Evolutionary conservation across 2,113 vertebrate species (phyloP), one percentile per base, ranked within the genome.

Genomic region (Colaptes auratus): DNA sequence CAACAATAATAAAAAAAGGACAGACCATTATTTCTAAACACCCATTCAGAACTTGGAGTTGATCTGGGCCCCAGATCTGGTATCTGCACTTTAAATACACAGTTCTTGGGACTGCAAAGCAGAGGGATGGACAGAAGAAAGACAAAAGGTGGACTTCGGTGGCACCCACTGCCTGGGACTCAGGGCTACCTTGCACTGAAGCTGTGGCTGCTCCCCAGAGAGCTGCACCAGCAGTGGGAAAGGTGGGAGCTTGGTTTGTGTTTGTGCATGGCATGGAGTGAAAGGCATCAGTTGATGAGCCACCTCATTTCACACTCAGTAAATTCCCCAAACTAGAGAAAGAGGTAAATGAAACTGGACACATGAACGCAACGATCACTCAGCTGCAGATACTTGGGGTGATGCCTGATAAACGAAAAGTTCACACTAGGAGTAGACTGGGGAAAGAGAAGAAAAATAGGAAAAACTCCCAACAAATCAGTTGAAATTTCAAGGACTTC

Each of bases 401-500:
- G 77, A 88, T 11, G 8, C n/a, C 28, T 11, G 28, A 50, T 65
- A 86, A 92, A 75, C 4, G 23, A 63, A 63, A 86, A 88, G 36
- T 42, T 88, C 64, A 64, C 21, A 10, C 28, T 10, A 15, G 58
- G 58, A 86, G 12, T 3, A 27, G 52, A 59, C 0, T 27, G 52
- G 31, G 24, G 58, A 60, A 4, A 35, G 31, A 59, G 10, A 11
- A 7, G 30, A 48, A 58, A 64, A 50, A 3, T 15, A 28, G 50
- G 5, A 58, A 27, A 55, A 39, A 20, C 1, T 4, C 16, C 8
- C 19, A 33, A 39, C 73, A 23, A 79, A 88, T 5, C 2, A 1
- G 44, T 84, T 92, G 93, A 95, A 96, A 95, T 95, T 83, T 52
- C 80, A 80, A 94, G 89, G 91, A 96, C 93, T 82, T 89, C 64